Conservation (phyloP, 2,888 invertebrate species). For the Ennomos fuscantarius region DNA sequence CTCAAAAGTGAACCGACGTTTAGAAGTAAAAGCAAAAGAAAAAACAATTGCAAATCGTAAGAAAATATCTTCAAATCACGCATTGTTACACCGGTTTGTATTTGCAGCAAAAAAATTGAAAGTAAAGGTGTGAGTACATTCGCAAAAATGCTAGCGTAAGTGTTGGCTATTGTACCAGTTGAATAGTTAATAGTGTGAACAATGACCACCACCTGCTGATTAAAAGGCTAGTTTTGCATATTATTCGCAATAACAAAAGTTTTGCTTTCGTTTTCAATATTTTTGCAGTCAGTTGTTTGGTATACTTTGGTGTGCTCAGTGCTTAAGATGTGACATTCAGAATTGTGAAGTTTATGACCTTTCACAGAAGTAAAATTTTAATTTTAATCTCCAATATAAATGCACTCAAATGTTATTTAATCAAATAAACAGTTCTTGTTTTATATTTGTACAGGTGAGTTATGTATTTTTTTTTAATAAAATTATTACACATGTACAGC, state of each 20-base stretch:
- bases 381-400: too few relatives aligned
- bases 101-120: constrained; percentile 48
- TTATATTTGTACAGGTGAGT: too few relatives aligned
- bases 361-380: too few relatives aligned
- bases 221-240: constrained; percentile 68
- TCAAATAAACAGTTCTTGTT: too few relatives aligned
- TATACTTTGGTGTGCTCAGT: constrained; percentile 52
- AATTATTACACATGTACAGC: too few relatives aligned
- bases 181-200: constrained; percentile 43
- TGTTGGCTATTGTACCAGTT: constrained; percentile 51
- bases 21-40: not conserved
- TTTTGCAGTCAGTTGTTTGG: constrained; percentile 59
- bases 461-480: too few relatives aligned
- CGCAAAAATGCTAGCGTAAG: constrained; percentile 73
- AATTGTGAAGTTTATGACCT: not conserved
- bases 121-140: constrained; percentile 69
- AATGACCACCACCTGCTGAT: constrained; percentile 75
- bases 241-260: constrained; percentile 68
- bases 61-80: not conserved
- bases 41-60: constrained; percentile 20
- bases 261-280: constrained; percentile 66
- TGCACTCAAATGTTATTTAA: too few relatives aligned
- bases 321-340: constrained; percentile 2
- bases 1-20: constrained; percentile 5
- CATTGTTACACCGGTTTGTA: not conserved